Evolutionary conservation across 2,888 invertebrate species (phyloP), one percentile per base, ranked within the genome.

Genomic region (Dugesia japonica): DNA sequence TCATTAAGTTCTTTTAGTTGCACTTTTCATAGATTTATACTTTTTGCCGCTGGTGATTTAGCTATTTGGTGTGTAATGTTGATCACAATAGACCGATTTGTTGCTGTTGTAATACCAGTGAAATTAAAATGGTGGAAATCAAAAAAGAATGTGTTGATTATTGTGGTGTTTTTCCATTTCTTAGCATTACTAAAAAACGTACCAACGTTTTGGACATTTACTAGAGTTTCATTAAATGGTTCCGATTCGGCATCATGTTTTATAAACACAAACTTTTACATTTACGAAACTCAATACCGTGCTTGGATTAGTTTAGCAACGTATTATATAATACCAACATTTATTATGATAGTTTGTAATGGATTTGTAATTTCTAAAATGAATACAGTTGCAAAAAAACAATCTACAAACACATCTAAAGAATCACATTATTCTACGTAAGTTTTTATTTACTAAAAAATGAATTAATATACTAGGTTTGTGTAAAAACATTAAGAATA

Each of bases 121-220:
- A 56, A 56, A 23, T n/a, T 56, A n/a, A 56, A 56, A 56, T 56
- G 56, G 56, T 56, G 56, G 56, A 56, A 56, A 56, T 56, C 56
- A 20, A 56, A 56, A 56, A 56, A 56, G 56, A 56, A 56, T 23
- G 56, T 56, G 4, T 56, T 56, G 23, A 13, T 56, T 1, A 56
- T 56, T 56, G 56, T 56, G 20, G 17, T 56, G 7, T 56, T 56
- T 56, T 56, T 56, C 56, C 56, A 56, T n/a, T 56, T 56, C 7
- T 23, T 56, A 20, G 56, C 56, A 56, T 56, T 56, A n/a, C 23
- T 56, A n/a, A 56, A 56, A 56, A 56, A 56, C 56, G 4, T 4
- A 9, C 20, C 56, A 20, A 20, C 23, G 17, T 56, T 56, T n/a
- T 56, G 56, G 56, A 56, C 56, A n/a, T 56, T 56, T n/a, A 20